phyloP scores from a whole-genome alignment of 2,888 invertebrate species.

The Ennomos fuscantarius region DNA sequence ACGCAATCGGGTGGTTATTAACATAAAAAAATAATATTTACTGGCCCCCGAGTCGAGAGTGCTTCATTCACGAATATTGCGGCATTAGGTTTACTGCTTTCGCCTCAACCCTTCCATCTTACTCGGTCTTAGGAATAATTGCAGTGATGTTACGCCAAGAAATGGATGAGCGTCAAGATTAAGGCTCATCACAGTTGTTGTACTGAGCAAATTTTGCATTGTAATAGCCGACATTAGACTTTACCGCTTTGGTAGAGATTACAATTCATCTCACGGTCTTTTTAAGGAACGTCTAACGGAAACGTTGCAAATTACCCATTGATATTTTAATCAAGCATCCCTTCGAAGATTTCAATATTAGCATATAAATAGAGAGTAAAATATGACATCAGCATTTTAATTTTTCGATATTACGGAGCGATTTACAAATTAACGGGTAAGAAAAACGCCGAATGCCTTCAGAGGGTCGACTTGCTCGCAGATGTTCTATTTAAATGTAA shows the following conservation, averaged over 20 bases:
- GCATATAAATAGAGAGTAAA: slow-evolving; percentile 82
- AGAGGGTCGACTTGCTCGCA: slow-evolving; percentile 80
- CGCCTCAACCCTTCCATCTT: slow-evolving; percentile 75
- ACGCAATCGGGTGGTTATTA: slow-evolving; percentile 82
- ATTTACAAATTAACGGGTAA: slow-evolving; percentile 85
- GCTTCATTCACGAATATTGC: slow-evolving; percentile 83
- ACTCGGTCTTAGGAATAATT: slow-evolving; percentile 79
- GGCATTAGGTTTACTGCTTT: slow-evolving; percentile 73
- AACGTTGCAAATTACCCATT: slow-evolving; percentile 71
- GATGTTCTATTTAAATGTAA: slow-evolving; percentile 86
- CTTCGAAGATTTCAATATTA: slow-evolving; percentile 69
- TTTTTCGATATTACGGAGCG: slow-evolving; percentile 83
- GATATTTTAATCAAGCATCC: slow-evolving; percentile 79
- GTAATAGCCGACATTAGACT: slow-evolving; percentile 64
- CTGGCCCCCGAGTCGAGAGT: slow-evolving; percentile 66
- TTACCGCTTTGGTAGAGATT: slow-evolving; percentile 42
- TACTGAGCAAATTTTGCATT: slow-evolving; percentile 70
- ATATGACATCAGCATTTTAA: slow-evolving; percentile 85
- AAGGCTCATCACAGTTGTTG: slow-evolving; percentile 75
- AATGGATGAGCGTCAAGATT: slow-evolving; percentile 78
- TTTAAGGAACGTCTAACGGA: slow-evolving; percentile 45
- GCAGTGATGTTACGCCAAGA: slow-evolving; percentile 74
- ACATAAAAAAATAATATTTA: slow-evolving; percentile 86
- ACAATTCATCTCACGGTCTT: slow-evolving; percentile 58
- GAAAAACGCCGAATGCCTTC: slow-evolving; percentile 77